Base-by-base conservation (phyloP, 2,888 invertebrate genomes). In the Melieria picta region DNA sequence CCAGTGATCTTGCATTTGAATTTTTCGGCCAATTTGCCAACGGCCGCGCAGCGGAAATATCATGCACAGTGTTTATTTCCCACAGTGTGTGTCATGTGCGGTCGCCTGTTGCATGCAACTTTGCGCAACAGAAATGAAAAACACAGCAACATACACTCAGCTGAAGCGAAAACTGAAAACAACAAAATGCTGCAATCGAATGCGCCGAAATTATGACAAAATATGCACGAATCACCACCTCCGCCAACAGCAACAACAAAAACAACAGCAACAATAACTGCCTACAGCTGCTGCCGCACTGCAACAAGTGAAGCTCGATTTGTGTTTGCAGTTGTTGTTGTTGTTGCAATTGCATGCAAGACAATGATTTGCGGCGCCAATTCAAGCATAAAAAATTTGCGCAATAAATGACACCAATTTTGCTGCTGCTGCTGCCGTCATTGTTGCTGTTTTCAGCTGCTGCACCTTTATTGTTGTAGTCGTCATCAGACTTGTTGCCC, bases 281-380 rank as follows among this genome's bases (percentile, higher is more conserved):
- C 46, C 46, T n/a, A 47, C 46, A 61, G 30, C 46, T 10, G 61
- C 10, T 61, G 46, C n/a, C 10, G n/a, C 70, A 55, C 65, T 50
- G 9, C 46, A 47, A 55, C 47, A 68, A 68, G 52, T 62, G 65
- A 46, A 55, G 58, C n/a, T n/a, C n/a, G n/a, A n/a, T n/a, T n/a
- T n/a, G n/a, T 42, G n/a, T n/a, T 58, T 64, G 6, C 11, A 7
- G 48, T 46, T 48, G 50, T 64, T 50, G 50, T 64, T 43, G 61
- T 57, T 43, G 16, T 50, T 11, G 64, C 50, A 56, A 11, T 64
- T 50, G 69, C 64, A 69, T 69, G 64, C 57, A n/a, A 45, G 48
- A 48, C 63, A 13, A 43, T 64, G 69, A 69, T 64, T 69, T 63
- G 63, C 56, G 58, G 67, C 60, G 67, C 67, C 67, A 61, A 67